Evolutionary conservation across 2,888 invertebrate species (phyloP), one percentile per base, ranked within the genome.

Genomic region (Pseudolycoriella hygida): DNA sequence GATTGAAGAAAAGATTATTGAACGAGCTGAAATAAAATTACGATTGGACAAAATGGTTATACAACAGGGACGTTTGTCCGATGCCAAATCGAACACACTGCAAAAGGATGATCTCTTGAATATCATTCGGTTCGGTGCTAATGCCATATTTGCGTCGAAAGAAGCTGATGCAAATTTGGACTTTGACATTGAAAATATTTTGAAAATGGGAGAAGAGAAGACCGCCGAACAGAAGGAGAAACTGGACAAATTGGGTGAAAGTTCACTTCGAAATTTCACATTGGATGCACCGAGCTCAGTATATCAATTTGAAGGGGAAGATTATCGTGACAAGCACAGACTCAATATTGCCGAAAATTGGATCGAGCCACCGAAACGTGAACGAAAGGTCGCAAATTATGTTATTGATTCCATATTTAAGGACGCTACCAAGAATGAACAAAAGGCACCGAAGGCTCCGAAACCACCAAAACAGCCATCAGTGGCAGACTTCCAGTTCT

Each of bases 301-400:
- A 2, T 92, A 92, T 62, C 82, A 90, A 58, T 94, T 94, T 67
- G 93, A 96, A 70, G 94, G 94, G 2, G 87, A 92, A 66, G 92
- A 94, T 69, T 94, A 90, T 66, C 73, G 85, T 51, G 85, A 84
- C 59, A 86, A 86, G 55, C 85, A 85, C 56, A 55, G 31, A 14
- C 69, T 76, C 32, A 68, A 80, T 42, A 80, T 80, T 1, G 69
- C 89, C 44, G 86, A 86, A 17, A 82, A 77, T 57, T 94, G 93
- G 93, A 94, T 96, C 54, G 93, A 96, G 62, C 93, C 93, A 0
- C 94, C 94, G 0, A 96, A 96, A 63, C 73, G 94, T 51, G 94
- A 96, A 63, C 73, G 94, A 46, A 94, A 94, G 67, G 92, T 93
- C 5, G 32, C 39, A 11, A 94, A 94, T 67, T 94, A 96, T 61